phyloP scores from a whole-genome alignment of 2,888 invertebrate genomes.

The Nasonovia ribisnigri region DNA sequence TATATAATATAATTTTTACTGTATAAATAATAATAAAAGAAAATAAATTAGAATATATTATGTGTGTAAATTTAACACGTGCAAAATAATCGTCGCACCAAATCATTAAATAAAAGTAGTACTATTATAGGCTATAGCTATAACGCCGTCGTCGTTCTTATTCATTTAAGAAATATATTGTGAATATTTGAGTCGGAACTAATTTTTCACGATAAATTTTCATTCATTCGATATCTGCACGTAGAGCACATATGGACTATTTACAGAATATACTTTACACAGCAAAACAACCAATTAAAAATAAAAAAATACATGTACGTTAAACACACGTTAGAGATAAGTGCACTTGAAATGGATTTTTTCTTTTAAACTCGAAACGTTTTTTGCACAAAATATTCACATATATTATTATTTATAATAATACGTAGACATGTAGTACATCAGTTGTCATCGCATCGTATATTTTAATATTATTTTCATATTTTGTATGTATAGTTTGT shows the following conservation, averaged over 20 bases:
- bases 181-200: slow-evolving; percentile 31
- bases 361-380: neutral
- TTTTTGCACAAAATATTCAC: neutral
- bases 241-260: neutral
- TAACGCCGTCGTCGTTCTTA: neutral
- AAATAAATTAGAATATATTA: neutral
- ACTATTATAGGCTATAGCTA: neutral
- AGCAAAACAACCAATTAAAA: slow-evolving; percentile 36
- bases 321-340: neutral
- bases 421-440: slow-evolving; percentile 1
- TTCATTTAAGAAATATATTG: slow-evolving; percentile 25
- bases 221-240: neutral
- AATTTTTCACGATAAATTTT: slow-evolving; percentile 14
- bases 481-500: neutral
- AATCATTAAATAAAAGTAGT: neutral
- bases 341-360: slow-evolving; percentile 7
- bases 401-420: neutral
- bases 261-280: neutral
- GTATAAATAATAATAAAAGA: neutral
- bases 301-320: neutral
- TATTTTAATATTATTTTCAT: neutral
- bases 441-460: neutral
- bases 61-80: neutral
- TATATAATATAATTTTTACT: neutral
- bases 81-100: neutral